Evolutionary conservation across 2,888 invertebrate species (phyloP), one percentile per base, ranked within the genome.

Genomic region (Saturnia pavonia): DNA sequence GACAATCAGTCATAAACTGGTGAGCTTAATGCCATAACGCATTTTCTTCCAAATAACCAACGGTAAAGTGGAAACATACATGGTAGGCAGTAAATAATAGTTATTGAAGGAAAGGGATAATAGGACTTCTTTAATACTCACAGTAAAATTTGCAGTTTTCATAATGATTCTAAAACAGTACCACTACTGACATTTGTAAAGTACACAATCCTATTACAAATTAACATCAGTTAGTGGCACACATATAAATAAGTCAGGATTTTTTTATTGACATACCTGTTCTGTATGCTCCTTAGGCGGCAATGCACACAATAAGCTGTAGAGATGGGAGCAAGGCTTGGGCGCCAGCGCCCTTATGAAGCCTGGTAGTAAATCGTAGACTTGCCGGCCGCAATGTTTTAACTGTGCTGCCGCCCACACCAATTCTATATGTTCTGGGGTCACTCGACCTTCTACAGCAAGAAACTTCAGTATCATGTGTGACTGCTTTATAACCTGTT

Each of bases 381-480:
- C 98, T 75, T 98, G 98, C 80, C 98, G 97, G 0, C 98, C 97
- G 86, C 99, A 99, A 88, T 99, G 99, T 87, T 99, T 99, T 69
- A 99, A 89, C 88, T 99, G 99, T 0, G 98, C 98, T 0, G 99
- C 98, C 77, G 98, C 97, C 99, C 99, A 99, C 75, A 99, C 98
- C 57, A 97, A 95, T 85, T 98, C 98, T 78, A 99, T 96, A 80
- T 99, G 98, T 72, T 98, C 98, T 71, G 97, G 96, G 0, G 97
- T 97, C 57, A 99, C 97, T 77, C 97, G 96, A 60, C 97, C 97
- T 89, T 99, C 98, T 90, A 98, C 97, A 0, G 98, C 99, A 74
- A 99, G 94, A 88, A 99, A 98, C 88, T 98, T 98, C 68, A 99
- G 93, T 75, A 99, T 97, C 81, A 98, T 96, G 89, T 99, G 99